These are phyloP conservation scores for Reinhardtius hippoglossoides DNA, from an alignment of 2,113 vertebrate genomes.

Conservation along the genomic window DNA sequence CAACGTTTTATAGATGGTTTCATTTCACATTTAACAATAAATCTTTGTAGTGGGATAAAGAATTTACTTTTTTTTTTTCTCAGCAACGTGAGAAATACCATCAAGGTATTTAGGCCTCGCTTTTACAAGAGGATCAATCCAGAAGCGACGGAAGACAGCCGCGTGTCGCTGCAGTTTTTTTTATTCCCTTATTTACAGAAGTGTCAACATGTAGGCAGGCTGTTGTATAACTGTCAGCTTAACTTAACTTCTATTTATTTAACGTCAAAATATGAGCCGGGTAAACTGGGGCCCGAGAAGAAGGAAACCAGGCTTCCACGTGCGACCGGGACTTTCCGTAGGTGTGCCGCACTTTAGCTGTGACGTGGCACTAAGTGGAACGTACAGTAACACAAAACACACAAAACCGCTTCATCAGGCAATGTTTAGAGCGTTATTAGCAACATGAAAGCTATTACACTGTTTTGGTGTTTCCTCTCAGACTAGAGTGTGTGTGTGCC, in stretches of 20 bases:
- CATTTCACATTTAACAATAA: background rate
- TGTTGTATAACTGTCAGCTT: background rate
- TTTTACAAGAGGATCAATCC: background rate
- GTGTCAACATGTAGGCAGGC: constrained; percentile 1
- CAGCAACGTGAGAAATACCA: background rate
- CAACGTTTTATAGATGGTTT: background rate
- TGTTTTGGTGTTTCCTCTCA: constrained; percentile 36
- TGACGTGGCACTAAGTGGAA: constrained; percentile 31
- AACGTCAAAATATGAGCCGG: constrained; percentile 20
- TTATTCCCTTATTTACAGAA: constrained; percentile 12
- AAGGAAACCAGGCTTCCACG: constrained; percentile 7
- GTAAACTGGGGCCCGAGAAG: background rate
- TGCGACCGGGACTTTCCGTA: background rate
- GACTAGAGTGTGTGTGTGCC: constrained; percentile 26
- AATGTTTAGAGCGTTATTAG: constrained; percentile 48
- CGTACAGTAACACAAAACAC: constrained; percentile 13
- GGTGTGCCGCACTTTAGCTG: background rate
- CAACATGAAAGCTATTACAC: constrained; percentile 57
- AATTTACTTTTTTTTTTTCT: background rate
- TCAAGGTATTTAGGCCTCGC: background rate
- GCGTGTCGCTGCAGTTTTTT: constrained; percentile 2
- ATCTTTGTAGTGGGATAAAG: background rate
- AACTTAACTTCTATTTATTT: constrained; percentile 19
- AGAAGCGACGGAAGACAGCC: background rate
- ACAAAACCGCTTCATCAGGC: constrained; percentile 24